These are phyloP conservation scores for Aricia artaxerxes DNA, from an alignment of 2,888 invertebrate genomes.

Conservation along the genomic window DNA sequence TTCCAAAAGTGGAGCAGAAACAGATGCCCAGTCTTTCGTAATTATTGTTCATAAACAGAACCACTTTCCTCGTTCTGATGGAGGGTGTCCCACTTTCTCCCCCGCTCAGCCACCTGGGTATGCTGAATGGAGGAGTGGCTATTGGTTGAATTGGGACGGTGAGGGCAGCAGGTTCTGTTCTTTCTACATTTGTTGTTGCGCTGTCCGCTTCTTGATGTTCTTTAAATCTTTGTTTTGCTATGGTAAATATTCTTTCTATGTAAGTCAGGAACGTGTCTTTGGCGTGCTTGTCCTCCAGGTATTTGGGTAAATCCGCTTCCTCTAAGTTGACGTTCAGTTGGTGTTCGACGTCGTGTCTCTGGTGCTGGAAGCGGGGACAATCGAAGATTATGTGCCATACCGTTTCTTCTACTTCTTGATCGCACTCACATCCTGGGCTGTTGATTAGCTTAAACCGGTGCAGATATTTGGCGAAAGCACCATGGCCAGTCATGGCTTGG, in stretches of 20 bases:
- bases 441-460: background rate
- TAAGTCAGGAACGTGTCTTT: background rate
- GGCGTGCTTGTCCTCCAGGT: background rate
- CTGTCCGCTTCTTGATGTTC: background rate
- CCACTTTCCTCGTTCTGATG: too few species aligned
- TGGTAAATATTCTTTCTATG: background rate
- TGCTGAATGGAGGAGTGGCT: background rate
- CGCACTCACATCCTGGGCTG: conserved; percentile 28
- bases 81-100: background rate
- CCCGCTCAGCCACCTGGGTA: background rate
- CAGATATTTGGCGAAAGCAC: conserved; percentile 26
- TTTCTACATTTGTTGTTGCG: background rate
- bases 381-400: conserved; percentile 16
- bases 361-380: background rate
- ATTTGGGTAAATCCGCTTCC: background rate
- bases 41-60: too few species aligned
- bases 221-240: background rate
- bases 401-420: background rate
- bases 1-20: too few species aligned
- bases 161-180: background rate
- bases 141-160: background rate
- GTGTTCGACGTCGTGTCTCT: background rate
- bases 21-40: too few species aligned
- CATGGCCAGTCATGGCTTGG: conserved; percentile 32
- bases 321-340: background rate